Conservation (phyloP, 2,797 vertebrate genomes). For the Pantherophis alleghaniensis region DNA sequence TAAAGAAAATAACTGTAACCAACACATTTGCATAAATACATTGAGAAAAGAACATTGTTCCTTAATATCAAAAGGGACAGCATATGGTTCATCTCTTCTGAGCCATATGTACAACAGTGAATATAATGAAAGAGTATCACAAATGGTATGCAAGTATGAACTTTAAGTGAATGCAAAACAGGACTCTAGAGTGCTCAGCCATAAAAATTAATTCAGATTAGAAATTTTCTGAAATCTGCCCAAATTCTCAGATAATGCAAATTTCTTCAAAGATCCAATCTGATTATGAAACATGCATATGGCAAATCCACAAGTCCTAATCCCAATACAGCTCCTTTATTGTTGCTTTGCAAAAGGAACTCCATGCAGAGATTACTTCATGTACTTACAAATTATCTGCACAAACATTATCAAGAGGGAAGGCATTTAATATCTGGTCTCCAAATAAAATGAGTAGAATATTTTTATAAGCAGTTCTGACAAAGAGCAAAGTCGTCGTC, state of each 20-base stretch:
- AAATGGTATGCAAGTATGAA: conserved; percentile 7
- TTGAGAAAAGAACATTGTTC: background rate
- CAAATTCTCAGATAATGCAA: background rate
- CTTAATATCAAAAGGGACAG: background rate
- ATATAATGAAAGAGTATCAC: background rate
- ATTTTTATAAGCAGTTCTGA: background rate
- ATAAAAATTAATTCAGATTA: background rate
- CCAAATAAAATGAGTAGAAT: background rate
- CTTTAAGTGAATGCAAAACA: background rate
- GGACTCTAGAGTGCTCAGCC: background rate
- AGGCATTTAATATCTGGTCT: background rate
- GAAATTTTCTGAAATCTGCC: background rate
- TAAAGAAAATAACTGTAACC: background rate
- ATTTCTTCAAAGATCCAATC: background rate
- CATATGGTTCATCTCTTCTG: background rate
- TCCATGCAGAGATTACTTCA: background rate
- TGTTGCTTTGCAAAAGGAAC: background rate
- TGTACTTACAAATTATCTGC: background rate
- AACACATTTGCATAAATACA: background rate
- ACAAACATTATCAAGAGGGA: background rate
- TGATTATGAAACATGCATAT: background rate
- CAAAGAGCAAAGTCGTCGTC: background rate
- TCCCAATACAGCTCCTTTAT: background rate
- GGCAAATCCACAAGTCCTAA: background rate
- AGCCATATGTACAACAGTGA: background rate